phyloP scores from a whole-genome alignment of 23 tunicate genomes.

The Halocynthia aurantium region DNA sequence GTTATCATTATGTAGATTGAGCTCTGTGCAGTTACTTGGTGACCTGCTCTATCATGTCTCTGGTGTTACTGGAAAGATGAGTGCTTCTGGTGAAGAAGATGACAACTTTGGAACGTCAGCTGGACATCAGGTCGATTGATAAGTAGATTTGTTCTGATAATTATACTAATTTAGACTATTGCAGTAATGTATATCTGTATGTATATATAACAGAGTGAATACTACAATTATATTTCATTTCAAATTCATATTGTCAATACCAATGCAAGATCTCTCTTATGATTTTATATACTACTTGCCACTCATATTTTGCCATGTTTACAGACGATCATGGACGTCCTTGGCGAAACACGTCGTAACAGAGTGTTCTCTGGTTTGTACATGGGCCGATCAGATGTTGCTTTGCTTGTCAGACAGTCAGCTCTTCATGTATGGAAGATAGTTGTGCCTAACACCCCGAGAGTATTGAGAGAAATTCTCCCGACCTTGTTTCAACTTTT shows the following conservation, averaged over 20 bases:
- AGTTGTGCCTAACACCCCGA: constrained; percentile 90
- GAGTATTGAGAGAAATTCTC: constrained; percentile 83
- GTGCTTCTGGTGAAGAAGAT: constrained; percentile 84
- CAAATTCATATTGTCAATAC: too few species aligned
- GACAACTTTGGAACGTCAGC: constrained; percentile 92
- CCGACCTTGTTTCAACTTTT: constrained; percentile 78
- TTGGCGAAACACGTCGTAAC: constrained; percentile 77
- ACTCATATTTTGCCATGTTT: too few species aligned
- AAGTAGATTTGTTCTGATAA: neutral
- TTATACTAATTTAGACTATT: neutral
- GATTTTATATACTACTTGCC: too few species aligned
- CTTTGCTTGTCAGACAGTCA: constrained; percentile 71
- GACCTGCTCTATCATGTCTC: constrained; percentile 90
- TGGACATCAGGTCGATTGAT: constrained; percentile 62
- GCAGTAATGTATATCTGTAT: neutral
- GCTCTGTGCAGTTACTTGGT: constrained; percentile 84
- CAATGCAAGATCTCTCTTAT: too few species aligned
- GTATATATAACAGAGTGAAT: neutral
- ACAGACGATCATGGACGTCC: constrained; percentile 57
- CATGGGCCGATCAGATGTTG: constrained; percentile 91
- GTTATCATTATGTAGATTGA: constrained; percentile 27
- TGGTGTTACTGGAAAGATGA: constrained; percentile 97
- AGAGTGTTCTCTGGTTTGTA: constrained; percentile 83
- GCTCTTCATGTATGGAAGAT: constrained; percentile 98
- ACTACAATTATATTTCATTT: too few species aligned